Conservation (phyloP, 2,797 vertebrate species). For the Mormyrus hasselquistii region DNA sequence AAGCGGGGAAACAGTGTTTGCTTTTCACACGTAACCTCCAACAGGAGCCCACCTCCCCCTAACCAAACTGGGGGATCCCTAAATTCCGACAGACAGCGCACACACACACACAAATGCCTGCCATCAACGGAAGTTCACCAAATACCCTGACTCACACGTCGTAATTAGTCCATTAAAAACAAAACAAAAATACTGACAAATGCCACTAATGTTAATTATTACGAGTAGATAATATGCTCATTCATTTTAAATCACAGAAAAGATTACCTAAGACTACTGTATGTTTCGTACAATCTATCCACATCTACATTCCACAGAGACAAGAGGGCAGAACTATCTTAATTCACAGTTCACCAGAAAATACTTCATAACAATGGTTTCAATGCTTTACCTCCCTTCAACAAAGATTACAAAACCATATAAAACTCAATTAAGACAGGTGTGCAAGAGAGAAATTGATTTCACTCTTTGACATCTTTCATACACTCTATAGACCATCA, state of each 20-base stretch:
- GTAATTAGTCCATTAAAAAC: background rate
- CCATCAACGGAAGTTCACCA: background rate
- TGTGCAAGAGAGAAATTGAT: background rate
- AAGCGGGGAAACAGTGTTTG: slow-evolving; percentile 43
- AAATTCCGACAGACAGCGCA: slow-evolving; percentile 23
- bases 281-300: background rate
- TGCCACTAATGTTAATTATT: background rate
- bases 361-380: background rate
- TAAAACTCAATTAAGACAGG: background rate
- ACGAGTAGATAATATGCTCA: background rate
- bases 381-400: background rate
- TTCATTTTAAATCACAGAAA: background rate
- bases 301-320: background rate
- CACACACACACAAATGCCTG: background rate
- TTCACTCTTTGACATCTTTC: background rate
- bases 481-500: background rate
- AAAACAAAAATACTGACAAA: background rate
- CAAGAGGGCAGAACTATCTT: background rate
- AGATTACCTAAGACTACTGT: background rate
- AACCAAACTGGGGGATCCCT: slow-evolving; percentile 44
- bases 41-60: slow-evolving; percentile 44
- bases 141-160: background rate
- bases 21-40: slow-evolving; percentile 56
- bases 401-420: background rate
- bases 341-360: background rate